Percentiles rank a stretch among this genome's conserved stretches.
Evolutionary conservation across 1,140 invertebrate species (phyloP).

Genomic region (Chymomyza costata): DNA sequence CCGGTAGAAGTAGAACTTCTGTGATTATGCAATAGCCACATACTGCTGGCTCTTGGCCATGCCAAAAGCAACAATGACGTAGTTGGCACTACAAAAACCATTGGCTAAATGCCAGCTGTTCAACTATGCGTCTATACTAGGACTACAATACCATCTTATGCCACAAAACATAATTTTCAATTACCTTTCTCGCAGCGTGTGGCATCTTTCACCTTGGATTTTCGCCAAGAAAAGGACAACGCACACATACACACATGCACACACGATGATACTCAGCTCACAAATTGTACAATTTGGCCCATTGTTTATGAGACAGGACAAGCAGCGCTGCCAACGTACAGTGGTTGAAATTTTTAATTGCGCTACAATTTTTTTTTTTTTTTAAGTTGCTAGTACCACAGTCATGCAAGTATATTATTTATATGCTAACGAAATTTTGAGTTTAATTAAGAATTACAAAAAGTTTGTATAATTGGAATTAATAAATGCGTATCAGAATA

Average conservation of each 20-base stretch:
- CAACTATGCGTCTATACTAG: constrained; percentile 9
- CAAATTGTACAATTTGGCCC: constrained; percentile 51
- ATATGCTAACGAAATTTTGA: too few relatives aligned
- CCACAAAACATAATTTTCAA: constrained; percentile 73
- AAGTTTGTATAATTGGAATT: too few relatives aligned
- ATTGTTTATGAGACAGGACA: constrained; percentile 67
- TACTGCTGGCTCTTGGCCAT: too few relatives aligned
- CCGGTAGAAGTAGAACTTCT: too few relatives aligned
- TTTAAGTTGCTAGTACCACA: too few relatives aligned
- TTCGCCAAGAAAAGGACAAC: constrained; percentile 70
- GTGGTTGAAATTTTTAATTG: background rate
- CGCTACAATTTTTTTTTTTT: background rate
- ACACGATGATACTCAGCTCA: background rate
- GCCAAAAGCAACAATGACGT: too few relatives aligned
- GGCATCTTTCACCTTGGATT: constrained; percentile 61
- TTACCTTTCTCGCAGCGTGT: constrained; percentile 71
- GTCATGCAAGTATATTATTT: too few relatives aligned
- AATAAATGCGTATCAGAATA: too few relatives aligned
- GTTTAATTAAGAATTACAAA: too few relatives aligned
- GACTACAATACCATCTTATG: constrained; percentile 16
- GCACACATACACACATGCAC: constrained; percentile 20
- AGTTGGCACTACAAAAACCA: too few relatives aligned
- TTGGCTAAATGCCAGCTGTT: constrained; percentile 38
- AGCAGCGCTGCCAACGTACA: constrained; percentile 12
- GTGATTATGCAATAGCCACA: too few relatives aligned